Evolutionary conservation across 2,113 vertebrate species (phyloP).

Genomic region (Tenrec ecaudatus): DNA sequence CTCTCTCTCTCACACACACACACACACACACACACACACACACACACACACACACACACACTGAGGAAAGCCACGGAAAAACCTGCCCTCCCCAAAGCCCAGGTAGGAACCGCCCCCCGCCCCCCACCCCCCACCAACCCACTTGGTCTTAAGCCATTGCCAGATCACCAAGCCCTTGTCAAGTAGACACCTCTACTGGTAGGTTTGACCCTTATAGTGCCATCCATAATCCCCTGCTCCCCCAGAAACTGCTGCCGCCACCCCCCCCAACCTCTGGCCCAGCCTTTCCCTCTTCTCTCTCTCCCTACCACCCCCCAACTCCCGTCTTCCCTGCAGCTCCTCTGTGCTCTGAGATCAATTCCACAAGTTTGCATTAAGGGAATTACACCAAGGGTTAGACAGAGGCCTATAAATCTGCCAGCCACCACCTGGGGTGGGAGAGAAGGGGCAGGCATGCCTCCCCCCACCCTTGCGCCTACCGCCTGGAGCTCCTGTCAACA

Average conservation of each 20-base stretch:
- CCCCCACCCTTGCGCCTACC: neutral
- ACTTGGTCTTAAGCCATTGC: neutral
- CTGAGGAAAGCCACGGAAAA: too few species aligned
- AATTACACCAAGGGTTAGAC: conserved; percentile 87
- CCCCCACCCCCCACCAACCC: too few species aligned
- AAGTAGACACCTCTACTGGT: neutral
- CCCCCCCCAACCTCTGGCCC: neutral
- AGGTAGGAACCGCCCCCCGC: neutral
- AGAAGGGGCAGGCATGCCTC: conserved; percentile 39
- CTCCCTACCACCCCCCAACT: conserved; percentile 29
- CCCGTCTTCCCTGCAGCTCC: conserved; percentile 70
- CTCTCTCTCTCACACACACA: too few species aligned
- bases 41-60: too few species aligned
- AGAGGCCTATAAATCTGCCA: conserved; percentile 84
- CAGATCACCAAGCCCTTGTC: neutral
- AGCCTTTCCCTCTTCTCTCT: conserved; percentile 28
- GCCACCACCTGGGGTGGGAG: conserved; percentile 78
- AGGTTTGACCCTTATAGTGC: neutral
- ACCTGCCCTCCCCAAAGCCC: neutral
- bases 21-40: too few species aligned
- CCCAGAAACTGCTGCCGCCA: neutral
- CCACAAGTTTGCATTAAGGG: conserved; percentile 85
- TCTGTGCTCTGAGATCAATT: conserved; percentile 81
- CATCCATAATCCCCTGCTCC: neutral
- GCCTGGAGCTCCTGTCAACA: conserved; percentile 72